A percentile compares a stretch with the other conserved stretches of the same genome.
Conservation (phyloP, 2,888 invertebrate genomes). For the Eilema caniola region DNA sequence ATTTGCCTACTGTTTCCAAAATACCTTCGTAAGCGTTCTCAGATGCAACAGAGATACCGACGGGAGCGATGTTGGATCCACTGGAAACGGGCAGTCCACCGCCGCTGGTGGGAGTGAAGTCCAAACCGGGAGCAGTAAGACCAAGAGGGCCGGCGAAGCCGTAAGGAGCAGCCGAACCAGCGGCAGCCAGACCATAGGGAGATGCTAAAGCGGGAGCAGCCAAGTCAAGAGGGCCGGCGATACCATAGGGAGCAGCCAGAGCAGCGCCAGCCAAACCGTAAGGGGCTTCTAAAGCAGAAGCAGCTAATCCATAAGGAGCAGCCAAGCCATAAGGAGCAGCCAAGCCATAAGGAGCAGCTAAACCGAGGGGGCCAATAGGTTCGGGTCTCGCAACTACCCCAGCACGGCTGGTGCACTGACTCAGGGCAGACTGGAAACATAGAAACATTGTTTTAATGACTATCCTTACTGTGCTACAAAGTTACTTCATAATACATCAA, state of each 20-base stretch:
- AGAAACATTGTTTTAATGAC: background rate
- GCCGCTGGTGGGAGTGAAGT: slow-evolving; percentile 50
- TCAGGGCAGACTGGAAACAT: slow-evolving; percentile 13
- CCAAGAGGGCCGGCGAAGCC: background rate
- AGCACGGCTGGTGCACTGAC: slow-evolving; percentile 1
- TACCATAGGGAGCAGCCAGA: background rate
- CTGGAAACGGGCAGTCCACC: slow-evolving; percentile 45
- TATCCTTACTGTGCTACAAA: no score
- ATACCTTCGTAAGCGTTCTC: slow-evolving; percentile 61
- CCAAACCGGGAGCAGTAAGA: slow-evolving; percentile 29
- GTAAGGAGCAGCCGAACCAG: background rate
- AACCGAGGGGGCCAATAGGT: background rate
- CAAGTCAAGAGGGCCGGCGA: background rate
- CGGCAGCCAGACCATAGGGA: slow-evolving; percentile 3
- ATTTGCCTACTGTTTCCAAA: slow-evolving; percentile 54
- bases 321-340: background rate
- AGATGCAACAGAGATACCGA: slow-evolving; percentile 55
- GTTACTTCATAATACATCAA: background rate
- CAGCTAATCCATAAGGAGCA: background rate
- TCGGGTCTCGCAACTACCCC: background rate
- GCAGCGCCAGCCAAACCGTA: background rate
- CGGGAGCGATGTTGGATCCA: slow-evolving; percentile 46
- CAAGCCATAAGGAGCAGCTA: background rate
- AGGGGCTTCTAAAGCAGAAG: background rate
- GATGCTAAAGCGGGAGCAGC: background rate